Conservation (phyloP, 1,140 invertebrate species). For the Amphibalanus amphitrite region DNA sequence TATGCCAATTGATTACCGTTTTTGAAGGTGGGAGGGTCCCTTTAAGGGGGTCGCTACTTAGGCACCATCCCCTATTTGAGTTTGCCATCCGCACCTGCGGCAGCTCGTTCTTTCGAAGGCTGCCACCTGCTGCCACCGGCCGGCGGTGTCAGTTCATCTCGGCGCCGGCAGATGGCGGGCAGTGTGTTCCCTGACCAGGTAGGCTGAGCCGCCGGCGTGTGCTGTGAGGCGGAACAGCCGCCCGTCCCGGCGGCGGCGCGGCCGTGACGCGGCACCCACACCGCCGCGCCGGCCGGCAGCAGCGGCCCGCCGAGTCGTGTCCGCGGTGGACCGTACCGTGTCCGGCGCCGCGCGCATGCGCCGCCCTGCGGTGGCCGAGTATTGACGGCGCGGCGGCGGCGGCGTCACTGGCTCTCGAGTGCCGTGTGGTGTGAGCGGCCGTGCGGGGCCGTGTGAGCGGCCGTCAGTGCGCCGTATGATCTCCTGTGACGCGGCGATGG, state of each 20-base stretch:
- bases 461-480: slow-evolving; percentile 24
- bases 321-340: not conserved
- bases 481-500: slow-evolving; percentile 61
- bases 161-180: not conserved
- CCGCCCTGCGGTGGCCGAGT: not conserved
- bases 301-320: not conserved
- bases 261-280: not conserved
- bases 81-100: too few species aligned
- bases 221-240: not conserved
- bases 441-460: not conserved
- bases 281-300: too few species aligned
- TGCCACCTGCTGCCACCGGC: too few species aligned
- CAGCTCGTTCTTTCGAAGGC: too few species aligned
- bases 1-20: too few species aligned
- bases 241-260: too few species aligned
- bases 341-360: too few species aligned
- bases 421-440: not conserved
- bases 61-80: too few species aligned
- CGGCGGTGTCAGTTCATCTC: too few species aligned
- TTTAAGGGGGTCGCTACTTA: too few species aligned
- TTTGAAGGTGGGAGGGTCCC: too few species aligned
- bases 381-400: not conserved
- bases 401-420: too few species aligned
- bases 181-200: not conserved
- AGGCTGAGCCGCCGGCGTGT: not conserved